Evolutionary conservation across 1,140 invertebrate species (phyloP).

Genomic region (Camponotus vicinus): DNA sequence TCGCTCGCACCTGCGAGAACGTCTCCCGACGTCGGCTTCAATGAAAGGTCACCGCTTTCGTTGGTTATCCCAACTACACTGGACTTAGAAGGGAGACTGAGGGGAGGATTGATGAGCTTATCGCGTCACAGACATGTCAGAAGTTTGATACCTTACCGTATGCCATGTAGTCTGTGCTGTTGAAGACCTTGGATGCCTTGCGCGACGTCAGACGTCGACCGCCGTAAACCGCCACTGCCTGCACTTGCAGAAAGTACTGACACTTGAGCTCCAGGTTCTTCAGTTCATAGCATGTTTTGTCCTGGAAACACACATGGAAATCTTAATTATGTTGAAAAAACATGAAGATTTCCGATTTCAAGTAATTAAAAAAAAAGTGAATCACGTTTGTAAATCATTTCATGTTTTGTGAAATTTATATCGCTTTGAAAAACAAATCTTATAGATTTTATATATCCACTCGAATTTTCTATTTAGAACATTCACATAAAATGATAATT

Average conservation of each 20-base stretch:
- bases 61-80: conserved; percentile 72
- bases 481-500: neutral
- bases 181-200: conserved; percentile 89
- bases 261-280: conserved; percentile 88
- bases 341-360: neutral
- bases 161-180: conserved; percentile 87
- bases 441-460: neutral
- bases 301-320: conserved; percentile 79
- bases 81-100: conserved; percentile 51
- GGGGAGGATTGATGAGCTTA: conserved; percentile 27
- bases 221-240: conserved; percentile 89
- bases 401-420: neutral
- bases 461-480: too few relatives aligned
- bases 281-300: conserved; percentile 87
- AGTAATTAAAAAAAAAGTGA: neutral
- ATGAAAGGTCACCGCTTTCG: conserved; percentile 72
- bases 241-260: conserved; percentile 91
- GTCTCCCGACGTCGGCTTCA: conserved; percentile 73
- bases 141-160: conserved; percentile 79
- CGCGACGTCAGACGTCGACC: conserved; percentile 89
- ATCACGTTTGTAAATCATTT: too few relatives aligned
- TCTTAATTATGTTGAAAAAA: neutral
- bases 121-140: neutral
- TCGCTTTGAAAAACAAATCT: neutral
- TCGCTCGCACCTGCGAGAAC: conserved; percentile 74